These are phyloP conservation scores for Alca torda DNA, from an alignment of 2,797 vertebrate genomes.

Conservation along the genomic window DNA sequence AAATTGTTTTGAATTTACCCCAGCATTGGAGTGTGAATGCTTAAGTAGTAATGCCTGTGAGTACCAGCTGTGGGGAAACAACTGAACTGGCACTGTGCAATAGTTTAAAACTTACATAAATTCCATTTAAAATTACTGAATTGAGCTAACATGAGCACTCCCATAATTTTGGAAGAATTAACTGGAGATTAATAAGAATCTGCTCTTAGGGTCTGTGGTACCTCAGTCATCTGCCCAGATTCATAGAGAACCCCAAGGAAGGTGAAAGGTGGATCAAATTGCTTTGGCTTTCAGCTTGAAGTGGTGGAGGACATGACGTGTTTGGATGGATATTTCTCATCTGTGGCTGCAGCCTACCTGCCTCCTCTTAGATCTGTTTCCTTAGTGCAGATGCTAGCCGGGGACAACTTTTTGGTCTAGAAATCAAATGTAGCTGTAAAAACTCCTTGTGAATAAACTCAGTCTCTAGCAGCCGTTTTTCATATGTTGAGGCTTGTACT, in stretches of 20 bases:
- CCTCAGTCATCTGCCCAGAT: not conserved
- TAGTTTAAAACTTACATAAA: not conserved
- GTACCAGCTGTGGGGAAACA: not conserved
- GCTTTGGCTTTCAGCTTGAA: not conserved
- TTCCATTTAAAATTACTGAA: not conserved
- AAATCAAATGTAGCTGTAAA: not conserved
- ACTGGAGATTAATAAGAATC: not conserved
- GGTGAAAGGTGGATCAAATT: not conserved
- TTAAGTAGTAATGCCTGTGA: not conserved
- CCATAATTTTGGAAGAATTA: not conserved
- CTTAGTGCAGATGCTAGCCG: not conserved
- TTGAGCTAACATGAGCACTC: not conserved
- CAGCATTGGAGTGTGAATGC: not conserved
- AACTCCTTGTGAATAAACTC: not conserved
- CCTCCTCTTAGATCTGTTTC: not conserved
- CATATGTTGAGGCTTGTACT: not conserved
- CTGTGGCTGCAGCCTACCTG: not conserved
- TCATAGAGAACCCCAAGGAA: not conserved
- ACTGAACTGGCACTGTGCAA: not conserved
- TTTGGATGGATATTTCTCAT: not conserved
- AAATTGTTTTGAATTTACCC: not conserved
- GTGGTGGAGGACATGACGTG: not conserved
- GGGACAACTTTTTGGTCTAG: not conserved
- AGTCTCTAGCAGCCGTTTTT: not conserved
- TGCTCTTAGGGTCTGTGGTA: not conserved